Conservation (phyloP, 1,140 invertebrate genomes). For the Solenopsis fugax region DNA sequence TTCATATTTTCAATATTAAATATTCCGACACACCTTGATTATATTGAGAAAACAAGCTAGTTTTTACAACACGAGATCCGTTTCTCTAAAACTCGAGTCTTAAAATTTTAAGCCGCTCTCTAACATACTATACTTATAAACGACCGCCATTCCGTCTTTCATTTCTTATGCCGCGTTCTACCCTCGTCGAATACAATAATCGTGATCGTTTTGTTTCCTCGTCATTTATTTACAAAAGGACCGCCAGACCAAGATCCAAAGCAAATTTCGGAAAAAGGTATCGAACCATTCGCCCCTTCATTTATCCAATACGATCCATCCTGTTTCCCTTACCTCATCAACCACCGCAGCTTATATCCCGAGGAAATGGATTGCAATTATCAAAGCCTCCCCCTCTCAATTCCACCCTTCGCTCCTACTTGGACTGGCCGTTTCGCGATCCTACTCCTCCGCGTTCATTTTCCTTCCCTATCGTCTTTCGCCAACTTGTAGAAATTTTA, state of each 20-base stretch:
- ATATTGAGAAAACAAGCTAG: background rate
- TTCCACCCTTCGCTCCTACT: slow-evolving; percentile 44
- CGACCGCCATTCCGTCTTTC: background rate
- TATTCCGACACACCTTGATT: too few relatives aligned
- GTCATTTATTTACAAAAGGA: slow-evolving; percentile 72
- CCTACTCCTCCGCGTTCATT: slow-evolving; percentile 31
- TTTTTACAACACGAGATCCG: background rate
- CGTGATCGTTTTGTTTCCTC: slow-evolving; percentile 55
- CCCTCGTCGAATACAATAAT: slow-evolving; percentile 55
- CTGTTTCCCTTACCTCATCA: slow-evolving; percentile 69
- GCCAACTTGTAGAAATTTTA: slow-evolving; percentile 81
- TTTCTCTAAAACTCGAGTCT: background rate
- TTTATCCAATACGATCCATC: slow-evolving; percentile 55
- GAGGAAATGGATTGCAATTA: slow-evolving; percentile 82
- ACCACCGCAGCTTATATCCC: slow-evolving; percentile 68
- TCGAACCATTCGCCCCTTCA: slow-evolving; percentile 65
- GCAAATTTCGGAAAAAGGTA: slow-evolving; percentile 76
- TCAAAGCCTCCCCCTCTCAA: slow-evolving; percentile 73
- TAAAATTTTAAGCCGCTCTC: background rate
- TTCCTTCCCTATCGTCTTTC: slow-evolving; percentile 63
- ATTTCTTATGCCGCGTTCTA: background rate
- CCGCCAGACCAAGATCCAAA: slow-evolving; percentile 26
- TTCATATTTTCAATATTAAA: too few relatives aligned
- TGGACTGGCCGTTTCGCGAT: background rate
- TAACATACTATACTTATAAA: background rate